These are phyloP conservation scores for Drosophila novamexicana DNA, from an alignment of 1,140 invertebrate species.

Conservation along the genomic window DNA sequence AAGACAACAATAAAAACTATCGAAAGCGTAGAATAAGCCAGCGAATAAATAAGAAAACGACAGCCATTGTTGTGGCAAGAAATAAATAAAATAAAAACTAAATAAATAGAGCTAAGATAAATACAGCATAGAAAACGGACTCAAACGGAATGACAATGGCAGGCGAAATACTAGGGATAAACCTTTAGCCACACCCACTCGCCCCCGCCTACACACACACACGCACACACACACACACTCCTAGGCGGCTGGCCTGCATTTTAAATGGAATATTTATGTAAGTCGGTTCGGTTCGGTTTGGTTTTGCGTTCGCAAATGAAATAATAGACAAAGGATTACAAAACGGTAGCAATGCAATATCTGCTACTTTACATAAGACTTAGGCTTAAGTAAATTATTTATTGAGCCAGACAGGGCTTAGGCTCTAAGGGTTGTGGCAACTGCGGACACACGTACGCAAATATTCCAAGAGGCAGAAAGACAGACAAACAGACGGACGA, in stretches of 20 bases:
- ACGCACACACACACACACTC: background rate
- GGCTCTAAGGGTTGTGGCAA: conserved; percentile 5
- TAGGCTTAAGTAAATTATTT: conserved; percentile 80
- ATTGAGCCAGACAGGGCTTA: conserved; percentile 55
- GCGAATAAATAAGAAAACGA: conserved; percentile 59
- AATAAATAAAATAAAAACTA: conserved; percentile 44
- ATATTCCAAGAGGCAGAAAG: background rate
- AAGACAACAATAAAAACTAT: conserved; percentile 35
- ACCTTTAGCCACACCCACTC: conserved; percentile 30
- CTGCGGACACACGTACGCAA: background rate
- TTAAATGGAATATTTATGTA: conserved; percentile 81
- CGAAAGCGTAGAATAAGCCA: conserved; percentile 40
- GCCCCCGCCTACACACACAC: background rate
- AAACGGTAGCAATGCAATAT: conserved; percentile 39
- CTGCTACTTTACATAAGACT: conserved; percentile 75
- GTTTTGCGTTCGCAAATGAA: conserved; percentile 55
- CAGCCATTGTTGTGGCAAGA: conserved; percentile 42
- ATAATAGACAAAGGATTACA: conserved; percentile 81
- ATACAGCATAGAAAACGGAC: conserved; percentile 24
- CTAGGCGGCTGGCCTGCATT: conserved; percentile 55
- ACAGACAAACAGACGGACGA: background rate
- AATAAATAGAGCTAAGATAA: conserved; percentile 65
- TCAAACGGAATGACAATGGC: conserved; percentile 48
- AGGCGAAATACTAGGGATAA: conserved; percentile 33
- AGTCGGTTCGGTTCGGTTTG: conserved; percentile 28